A percentile compares a stretch with the other conserved stretches of the same genome.
Conservation (phyloP, 2,888 invertebrate genomes). For the Lacanobia oleracea region DNA sequence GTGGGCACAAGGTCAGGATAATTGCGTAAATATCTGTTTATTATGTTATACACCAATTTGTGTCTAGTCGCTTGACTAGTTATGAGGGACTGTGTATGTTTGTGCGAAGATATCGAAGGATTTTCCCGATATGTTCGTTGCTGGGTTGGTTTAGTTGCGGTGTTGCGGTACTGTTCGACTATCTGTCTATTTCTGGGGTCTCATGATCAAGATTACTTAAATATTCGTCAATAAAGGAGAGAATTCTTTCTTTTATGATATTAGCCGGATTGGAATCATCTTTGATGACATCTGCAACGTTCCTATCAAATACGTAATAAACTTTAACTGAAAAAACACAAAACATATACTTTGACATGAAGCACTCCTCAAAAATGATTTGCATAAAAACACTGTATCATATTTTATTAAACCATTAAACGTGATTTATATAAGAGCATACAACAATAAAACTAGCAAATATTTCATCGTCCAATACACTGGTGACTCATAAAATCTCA, state of each 20-base stretch:
- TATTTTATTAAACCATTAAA: conserved; percentile 44
- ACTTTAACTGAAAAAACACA: no score
- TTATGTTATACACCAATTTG: conserved; percentile 61
- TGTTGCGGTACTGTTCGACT: background rate
- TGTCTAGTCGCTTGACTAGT: conserved; percentile 58
- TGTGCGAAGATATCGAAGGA: conserved; percentile 5
- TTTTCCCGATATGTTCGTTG: background rate
- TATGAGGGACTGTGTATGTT: conserved; percentile 33
- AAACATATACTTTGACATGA: background rate
- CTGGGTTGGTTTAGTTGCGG: background rate
- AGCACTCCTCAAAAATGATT: conserved; percentile 14
- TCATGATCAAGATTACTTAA: background rate
- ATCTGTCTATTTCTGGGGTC: background rate
- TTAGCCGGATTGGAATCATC: background rate
- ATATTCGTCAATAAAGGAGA: background rate
- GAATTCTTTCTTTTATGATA: background rate
- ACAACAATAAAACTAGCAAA: conserved; percentile 43
- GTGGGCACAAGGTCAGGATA: conserved; percentile 58
- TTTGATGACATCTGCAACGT: background rate
- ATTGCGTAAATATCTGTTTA: conserved; percentile 58
- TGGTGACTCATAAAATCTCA: conserved; percentile 48
- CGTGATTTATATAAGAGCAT: conserved; percentile 47
- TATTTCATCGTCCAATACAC: conserved; percentile 45
- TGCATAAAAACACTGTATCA: conserved; percentile 11
- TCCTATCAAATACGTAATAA: background rate